Conservation (phyloP, 2,113 vertebrate genomes). For the Hucho hucho region DNA sequence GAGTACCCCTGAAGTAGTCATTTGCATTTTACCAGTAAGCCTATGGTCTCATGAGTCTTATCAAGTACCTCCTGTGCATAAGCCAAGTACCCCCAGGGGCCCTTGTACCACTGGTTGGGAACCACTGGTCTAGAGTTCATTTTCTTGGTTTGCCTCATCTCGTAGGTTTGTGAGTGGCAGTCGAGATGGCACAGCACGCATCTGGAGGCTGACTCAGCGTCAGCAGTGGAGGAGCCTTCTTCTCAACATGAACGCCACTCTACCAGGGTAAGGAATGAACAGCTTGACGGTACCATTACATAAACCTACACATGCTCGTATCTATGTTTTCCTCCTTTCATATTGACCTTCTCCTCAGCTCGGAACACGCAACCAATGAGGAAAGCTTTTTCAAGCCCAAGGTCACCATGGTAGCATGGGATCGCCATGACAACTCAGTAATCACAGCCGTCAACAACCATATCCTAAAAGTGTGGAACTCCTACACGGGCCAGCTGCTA, state of each 20-base stretch:
- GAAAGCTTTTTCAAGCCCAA: constrained; percentile 93
- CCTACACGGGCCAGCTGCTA: constrained; percentile 88
- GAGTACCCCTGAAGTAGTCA: too few relatives aligned
- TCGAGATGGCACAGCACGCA: constrained; percentile 91
- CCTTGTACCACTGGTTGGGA: too few relatives aligned
- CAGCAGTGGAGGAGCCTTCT: constrained; percentile 89
- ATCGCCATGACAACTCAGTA: constrained; percentile 89
- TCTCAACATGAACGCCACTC: constrained; percentile 87
- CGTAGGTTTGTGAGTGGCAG: constrained; percentile 94
- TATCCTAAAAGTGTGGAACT: constrained; percentile 98
- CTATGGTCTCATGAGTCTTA: too few relatives aligned
- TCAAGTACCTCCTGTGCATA: too few relatives aligned
- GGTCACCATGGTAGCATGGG: constrained; percentile 99
- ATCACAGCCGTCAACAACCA: constrained; percentile 96
- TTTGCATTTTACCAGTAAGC: too few relatives aligned
- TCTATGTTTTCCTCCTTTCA: neutral
- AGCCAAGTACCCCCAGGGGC: too few relatives aligned
- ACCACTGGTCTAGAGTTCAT: neutral
- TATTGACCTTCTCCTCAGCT: constrained; percentile 34
- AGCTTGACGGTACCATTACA: neutral
- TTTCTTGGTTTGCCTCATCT: neutral
- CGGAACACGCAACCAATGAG: constrained; percentile 74
- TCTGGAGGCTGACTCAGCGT: constrained; percentile 88
- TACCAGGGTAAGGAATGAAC: constrained; percentile 78
- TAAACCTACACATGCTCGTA: neutral